These are phyloP conservation scores for Cephus cinctus DNA, from an alignment of 1,140 invertebrate genomes.

Conservation along the genomic window DNA sequence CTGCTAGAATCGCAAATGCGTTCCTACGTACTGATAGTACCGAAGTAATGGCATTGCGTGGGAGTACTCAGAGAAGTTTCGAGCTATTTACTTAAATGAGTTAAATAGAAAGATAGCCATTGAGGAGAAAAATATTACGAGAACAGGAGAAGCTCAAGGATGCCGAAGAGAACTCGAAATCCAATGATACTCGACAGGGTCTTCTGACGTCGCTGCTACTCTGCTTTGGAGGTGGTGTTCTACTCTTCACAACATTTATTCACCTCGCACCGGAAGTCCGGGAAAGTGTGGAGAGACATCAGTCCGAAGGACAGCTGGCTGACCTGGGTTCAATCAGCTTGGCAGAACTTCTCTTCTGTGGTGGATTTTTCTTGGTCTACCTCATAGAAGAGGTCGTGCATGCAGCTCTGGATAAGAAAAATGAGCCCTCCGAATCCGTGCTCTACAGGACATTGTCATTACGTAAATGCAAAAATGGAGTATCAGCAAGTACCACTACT, in stretches of 20 bases:
- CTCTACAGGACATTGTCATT: slow-evolving; percentile 61
- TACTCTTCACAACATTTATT: slow-evolving; percentile 74
- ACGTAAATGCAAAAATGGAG: slow-evolving; percentile 52
- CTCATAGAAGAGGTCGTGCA: slow-evolving; percentile 72
- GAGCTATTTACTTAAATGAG: too few relatives aligned
- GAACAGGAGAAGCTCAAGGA: too few relatives aligned
- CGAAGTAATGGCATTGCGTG: too few relatives aligned
- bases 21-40: too few relatives aligned
- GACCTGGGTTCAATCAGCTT: slow-evolving; percentile 54
- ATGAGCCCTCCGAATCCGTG: slow-evolving; percentile 53
- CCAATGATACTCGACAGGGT: slow-evolving; percentile 47
- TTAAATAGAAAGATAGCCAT: too few relatives aligned
- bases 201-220: slow-evolving; percentile 63
- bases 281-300: slow-evolving; percentile 54
- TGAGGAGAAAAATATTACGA: too few relatives aligned
- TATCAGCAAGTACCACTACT: slow-evolving; percentile 17
- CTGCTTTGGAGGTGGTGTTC: slow-evolving; percentile 79
- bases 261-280: slow-evolving; percentile 77
- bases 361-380: slow-evolving; percentile 74
- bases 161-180: too few relatives aligned
- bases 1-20: too few relatives aligned
- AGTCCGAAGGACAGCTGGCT: slow-evolving; percentile 43
- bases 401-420: slow-evolving; percentile 54
- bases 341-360: slow-evolving; percentile 67
- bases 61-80: too few relatives aligned